These are phyloP conservation scores for Saguinus oedipus DNA, from an alignment of 2,797 vertebrate genomes.

Conservation along the genomic window DNA sequence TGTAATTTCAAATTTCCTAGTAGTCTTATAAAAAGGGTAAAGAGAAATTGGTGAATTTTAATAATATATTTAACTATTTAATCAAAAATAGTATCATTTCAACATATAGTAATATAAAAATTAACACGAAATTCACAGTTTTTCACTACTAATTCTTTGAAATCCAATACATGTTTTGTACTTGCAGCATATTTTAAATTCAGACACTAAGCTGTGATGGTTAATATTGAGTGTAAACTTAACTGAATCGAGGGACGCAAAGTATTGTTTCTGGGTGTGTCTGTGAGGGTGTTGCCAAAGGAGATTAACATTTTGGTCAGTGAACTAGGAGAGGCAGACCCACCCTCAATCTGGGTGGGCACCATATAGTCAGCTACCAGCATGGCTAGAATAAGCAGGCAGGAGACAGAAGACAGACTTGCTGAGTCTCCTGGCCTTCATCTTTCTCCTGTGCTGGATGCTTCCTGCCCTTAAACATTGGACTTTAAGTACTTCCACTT, in stretches of 20 bases:
- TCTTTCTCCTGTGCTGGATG: neutral
- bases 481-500: neutral
- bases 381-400: neutral
- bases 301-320: neutral
- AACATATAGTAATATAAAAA: neutral
- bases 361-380: neutral
- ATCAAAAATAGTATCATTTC: neutral
- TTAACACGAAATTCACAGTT: neutral
- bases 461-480: neutral
- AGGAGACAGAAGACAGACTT: neutral
- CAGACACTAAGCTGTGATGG: neutral
- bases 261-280: neutral
- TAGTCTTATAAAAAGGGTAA: neutral
- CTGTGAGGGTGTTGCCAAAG: neutral
- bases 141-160: neutral
- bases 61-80: neutral
- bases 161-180: neutral
- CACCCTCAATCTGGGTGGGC: neutral
- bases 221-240: neutral
- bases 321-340: neutral
- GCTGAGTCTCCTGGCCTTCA: neutral
- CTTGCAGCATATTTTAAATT: slow-evolving; percentile 9
- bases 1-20: neutral
- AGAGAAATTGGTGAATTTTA: slow-evolving; percentile 8
- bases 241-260: neutral